These are phyloP conservation scores for Pterocles burchelli DNA, from an alignment of 2,113 vertebrate species.

Conservation along the genomic window DNA sequence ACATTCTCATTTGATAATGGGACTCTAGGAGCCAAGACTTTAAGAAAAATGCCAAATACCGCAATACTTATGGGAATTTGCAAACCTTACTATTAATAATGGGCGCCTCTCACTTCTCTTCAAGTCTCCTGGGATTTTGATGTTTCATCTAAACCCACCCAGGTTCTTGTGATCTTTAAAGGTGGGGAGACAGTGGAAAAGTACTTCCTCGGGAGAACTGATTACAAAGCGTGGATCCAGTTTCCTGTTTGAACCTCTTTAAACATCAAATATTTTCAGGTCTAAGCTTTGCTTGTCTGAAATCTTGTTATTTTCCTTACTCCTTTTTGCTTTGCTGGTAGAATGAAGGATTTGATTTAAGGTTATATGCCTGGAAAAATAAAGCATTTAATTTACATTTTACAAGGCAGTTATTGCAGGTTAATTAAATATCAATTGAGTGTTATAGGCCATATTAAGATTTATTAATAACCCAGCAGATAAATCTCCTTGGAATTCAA, in stretches of 20 bases:
- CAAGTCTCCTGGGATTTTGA: neutral
- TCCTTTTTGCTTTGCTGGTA: conserved; percentile 26
- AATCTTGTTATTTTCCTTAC: neutral
- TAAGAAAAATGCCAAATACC: conserved; percentile 56
- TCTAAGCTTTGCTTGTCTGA: neutral
- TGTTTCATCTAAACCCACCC: conserved; percentile 46
- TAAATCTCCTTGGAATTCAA: conserved; percentile 76
- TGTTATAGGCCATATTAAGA: conserved; percentile 75
- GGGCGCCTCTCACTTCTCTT: neutral
- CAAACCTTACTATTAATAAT: conserved; percentile 14
- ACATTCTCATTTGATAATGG: conserved; percentile 25
- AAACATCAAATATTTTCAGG: neutral
- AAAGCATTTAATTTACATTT: conserved; percentile 73
- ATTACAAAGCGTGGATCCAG: neutral
- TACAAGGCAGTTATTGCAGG: conserved; percentile 70
- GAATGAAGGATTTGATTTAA: conserved; percentile 34
- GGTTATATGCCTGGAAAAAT: conserved; percentile 49
- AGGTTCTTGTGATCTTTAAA: conserved; percentile 45
- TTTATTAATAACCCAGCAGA: conserved; percentile 76
- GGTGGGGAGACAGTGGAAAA: conserved; percentile 4
- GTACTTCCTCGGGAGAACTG: neutral
- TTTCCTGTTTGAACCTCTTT: neutral
- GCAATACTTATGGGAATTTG: conserved; percentile 16
- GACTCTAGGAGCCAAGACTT: conserved; percentile 30
- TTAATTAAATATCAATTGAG: conserved; percentile 77